A percentile compares a stretch with the other conserved stretches of the same genome.
These are phyloP conservation scores for Hippocampus guttulatus DNA, from an alignment of 2,113 vertebrate species.

Conservation along the genomic window DNA sequence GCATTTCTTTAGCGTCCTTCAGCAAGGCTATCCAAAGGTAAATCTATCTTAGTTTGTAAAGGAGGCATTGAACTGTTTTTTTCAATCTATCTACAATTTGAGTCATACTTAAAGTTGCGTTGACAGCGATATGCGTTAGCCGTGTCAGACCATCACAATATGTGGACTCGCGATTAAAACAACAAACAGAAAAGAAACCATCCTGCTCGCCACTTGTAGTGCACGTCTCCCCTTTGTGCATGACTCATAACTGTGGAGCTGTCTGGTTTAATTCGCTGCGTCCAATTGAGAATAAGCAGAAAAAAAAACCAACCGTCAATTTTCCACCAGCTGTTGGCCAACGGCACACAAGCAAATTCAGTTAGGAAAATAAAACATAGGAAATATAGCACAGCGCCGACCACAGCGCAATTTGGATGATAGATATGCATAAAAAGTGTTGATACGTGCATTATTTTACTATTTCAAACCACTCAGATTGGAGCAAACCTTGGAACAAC, in stretches of 20 bases:
- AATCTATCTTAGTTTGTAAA: background rate
- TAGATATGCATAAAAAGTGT: conserved; percentile 44
- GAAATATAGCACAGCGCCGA: conserved; percentile 52
- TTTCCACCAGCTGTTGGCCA: conserved; percentile 42
- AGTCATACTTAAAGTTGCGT: conserved; percentile 43
- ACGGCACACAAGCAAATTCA: conserved; percentile 35
- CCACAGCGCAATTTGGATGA: conserved; percentile 42
- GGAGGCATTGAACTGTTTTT: conserved; percentile 35
- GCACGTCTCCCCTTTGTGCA: conserved; percentile 62
- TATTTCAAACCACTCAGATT: conserved; percentile 37
- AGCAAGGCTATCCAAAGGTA: too few relatives aligned
- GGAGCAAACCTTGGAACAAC: conserved; percentile 20
- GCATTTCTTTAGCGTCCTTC: too few relatives aligned
- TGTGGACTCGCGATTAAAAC: conserved; percentile 58
- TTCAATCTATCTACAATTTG: conserved; percentile 28
- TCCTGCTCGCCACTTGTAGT: conserved; percentile 45
- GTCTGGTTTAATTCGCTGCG: conserved; percentile 44
- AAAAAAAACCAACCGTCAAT: conserved; percentile 36
- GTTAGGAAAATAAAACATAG: conserved; percentile 62
- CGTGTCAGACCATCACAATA: conserved; percentile 58
- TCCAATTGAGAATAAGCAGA: conserved; percentile 56
- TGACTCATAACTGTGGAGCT: conserved; percentile 32
- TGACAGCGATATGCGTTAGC: conserved; percentile 37
- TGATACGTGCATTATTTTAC: conserved; percentile 58
- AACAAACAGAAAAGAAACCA: conserved; percentile 57